These are phyloP conservation scores for Notarius quadriscutis DNA, from an alignment of 2,113 vertebrate genomes.

Conservation along the genomic window DNA sequence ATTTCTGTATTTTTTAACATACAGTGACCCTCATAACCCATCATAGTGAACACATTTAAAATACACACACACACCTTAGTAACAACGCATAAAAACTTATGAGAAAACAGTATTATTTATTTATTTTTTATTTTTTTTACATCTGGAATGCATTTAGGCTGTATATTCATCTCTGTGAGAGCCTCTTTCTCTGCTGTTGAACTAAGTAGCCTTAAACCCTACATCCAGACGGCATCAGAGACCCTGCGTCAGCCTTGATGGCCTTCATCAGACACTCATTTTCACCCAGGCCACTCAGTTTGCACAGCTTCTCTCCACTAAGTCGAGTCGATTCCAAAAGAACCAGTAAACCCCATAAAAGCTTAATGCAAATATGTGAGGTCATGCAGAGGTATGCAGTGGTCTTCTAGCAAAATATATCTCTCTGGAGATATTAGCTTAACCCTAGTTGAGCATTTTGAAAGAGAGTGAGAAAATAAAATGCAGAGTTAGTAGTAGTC, in stretches of 20 bases:
- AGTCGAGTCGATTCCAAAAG: conserved; percentile 61
- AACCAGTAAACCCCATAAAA: conserved; percentile 66
- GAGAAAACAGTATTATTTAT: too few relatives aligned
- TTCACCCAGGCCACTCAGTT: conserved; percentile 54
- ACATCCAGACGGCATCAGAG: not conserved
- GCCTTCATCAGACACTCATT: conserved; percentile 58
- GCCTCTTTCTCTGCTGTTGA: conserved; percentile 26
- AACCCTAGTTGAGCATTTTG: conserved; percentile 18
- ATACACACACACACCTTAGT: too few relatives aligned
- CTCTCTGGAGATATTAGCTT: not conserved
- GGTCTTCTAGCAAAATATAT: conserved; percentile 39
- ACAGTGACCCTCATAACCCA: too few relatives aligned
- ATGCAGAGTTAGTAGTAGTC: not conserved
- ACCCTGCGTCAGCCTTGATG: conserved; percentile 52
- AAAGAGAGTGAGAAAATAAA: not conserved
- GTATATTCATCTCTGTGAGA: not conserved
- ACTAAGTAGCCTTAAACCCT: not conserved
- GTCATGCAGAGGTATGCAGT: conserved; percentile 43
- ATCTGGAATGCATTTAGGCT: not conserved
- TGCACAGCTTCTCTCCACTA: conserved; percentile 52
- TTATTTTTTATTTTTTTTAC: not conserved
- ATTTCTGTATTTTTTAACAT: too few relatives aligned
- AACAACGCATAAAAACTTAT: too few relatives aligned
- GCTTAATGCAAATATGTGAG: conserved; percentile 59
- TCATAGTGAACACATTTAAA: too few relatives aligned